phyloP scores from a whole-genome alignment of 2,797 vertebrate genomes.

The Phataginus tricuspis region DNA sequence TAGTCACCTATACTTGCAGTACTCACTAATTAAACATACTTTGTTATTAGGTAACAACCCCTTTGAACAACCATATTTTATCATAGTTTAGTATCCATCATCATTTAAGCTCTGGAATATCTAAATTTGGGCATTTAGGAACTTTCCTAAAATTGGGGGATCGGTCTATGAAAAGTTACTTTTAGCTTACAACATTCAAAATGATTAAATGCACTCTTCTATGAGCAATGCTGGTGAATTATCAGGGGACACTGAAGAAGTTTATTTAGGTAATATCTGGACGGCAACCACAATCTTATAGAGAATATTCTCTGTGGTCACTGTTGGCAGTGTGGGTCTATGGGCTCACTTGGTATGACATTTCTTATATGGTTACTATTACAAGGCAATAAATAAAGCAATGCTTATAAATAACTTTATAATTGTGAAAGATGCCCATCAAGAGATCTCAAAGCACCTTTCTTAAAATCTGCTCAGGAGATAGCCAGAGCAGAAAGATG shows the following conservation, averaged over 20 bases:
- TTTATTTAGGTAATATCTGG: background rate
- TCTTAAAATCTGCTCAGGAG: background rate
- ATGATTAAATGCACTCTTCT: background rate
- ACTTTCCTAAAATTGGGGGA: background rate
- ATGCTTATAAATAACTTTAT: background rate
- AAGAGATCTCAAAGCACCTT: background rate
- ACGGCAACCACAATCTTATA: background rate
- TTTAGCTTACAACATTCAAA: constrained; percentile 1
- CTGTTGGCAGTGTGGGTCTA: accelerated
- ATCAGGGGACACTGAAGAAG: background rate
- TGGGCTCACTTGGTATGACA: background rate
- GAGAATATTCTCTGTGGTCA: background rate
- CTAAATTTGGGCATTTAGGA: background rate
- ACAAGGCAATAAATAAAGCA: background rate
- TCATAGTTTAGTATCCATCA: background rate
- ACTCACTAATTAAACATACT: background rate
- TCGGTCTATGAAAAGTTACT: background rate
- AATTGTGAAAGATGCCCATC: background rate
- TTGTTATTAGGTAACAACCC: background rate
- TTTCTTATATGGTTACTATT: background rate
- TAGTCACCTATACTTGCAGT: background rate
- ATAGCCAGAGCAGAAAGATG: background rate
- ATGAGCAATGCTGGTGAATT: background rate
- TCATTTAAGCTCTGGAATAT: background rate
- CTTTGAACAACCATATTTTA: background rate